Evolutionary conservation across 2,888 invertebrate species (phyloP), one percentile per base, ranked within the genome.

Genomic region (Acleris sparsana): DNA sequence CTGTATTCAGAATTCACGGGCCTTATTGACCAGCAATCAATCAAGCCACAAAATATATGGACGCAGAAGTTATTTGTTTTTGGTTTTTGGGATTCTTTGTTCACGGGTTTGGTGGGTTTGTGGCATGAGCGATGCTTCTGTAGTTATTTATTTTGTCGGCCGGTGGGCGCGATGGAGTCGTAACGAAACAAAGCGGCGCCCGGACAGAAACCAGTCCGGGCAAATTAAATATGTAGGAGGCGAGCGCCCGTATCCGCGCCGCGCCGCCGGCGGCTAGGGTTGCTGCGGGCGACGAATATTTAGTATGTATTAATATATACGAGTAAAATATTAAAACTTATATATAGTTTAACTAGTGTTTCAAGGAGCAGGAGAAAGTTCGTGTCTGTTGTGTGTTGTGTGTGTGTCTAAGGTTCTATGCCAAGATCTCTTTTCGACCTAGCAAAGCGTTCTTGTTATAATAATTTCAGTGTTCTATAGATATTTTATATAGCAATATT

Each of bases 141-240:
- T 53, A 53, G 49, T 59, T 44, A 63, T 59, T 58, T 55, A 64
- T 64, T 64, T 64, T 53, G 55, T 51, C 64, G 48, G 39, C 17
- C 18, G 62, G 62, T 53, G 67, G 56, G 64, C 63, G 77, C 75
- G 86, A 90, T 91, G 89, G 87, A 91, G 92, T 87, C 91, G 87
- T 92, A 92, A 90, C 88, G 85, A 85, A 87, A 86, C 86, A 87
- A 87, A 79, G 85, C 84, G 86, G 75, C 78, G 75, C 87, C 85
- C 84, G 85, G 86, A 84, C 88, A 86, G 86, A 88, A 90, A 89
- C 91, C 91, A 89, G 91, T 91, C 89, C 86, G 83, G 86, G 86
- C 87, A 88, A 91, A 92, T 92, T 92, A 92, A 92, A 92, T 92
- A 92, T 92, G 92, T 91, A 92, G 88, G 89, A 92, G 92, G 86